Conservation (phyloP, 2,113 vertebrate genomes). For the Saguinus imperator region DNA sequence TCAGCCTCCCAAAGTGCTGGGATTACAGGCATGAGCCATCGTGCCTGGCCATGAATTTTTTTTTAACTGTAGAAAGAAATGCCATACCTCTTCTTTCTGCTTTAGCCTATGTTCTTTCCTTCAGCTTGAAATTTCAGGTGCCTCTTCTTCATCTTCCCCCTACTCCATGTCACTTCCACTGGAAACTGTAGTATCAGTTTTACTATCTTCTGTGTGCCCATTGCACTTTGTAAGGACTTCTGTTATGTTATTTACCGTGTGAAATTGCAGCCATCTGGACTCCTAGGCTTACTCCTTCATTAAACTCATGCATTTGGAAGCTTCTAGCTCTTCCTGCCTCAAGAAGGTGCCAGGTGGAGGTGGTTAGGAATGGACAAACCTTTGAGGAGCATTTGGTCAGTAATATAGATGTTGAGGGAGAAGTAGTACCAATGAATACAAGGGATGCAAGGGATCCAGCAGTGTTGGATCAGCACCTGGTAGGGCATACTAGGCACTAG, state of each 20-base stretch:
- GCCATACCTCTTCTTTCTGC: not conserved
- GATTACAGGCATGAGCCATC: not conserved
- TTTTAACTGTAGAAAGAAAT: not conserved
- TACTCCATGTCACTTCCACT: not conserved
- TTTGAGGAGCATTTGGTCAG: slow-evolving; percentile 2
- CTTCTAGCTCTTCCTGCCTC: not conserved
- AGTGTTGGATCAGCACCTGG: not conserved
- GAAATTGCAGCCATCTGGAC: not conserved
- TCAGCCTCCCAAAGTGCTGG: not conserved
- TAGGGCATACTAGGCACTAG: not conserved
- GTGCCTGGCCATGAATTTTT: too few species aligned
- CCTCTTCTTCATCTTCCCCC: not conserved
- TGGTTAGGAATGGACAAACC: not conserved
- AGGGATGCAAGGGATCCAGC: not conserved
- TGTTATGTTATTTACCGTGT: not conserved
- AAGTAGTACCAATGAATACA: slow-evolving; percentile 13
- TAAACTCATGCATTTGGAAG: slow-evolving; percentile 36
- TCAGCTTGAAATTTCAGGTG: slow-evolving; percentile 11
- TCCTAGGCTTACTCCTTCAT: not conserved
- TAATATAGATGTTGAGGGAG: not conserved
- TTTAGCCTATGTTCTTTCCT: not conserved
- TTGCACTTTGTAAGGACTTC: slow-evolving; percentile 32
- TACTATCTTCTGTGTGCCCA: not conserved
- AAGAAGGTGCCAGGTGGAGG: not conserved
- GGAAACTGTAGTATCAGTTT: not conserved